Base-by-base conservation (phyloP, 2,113 vertebrate species). In the Acrocephalus kingi region DNA sequence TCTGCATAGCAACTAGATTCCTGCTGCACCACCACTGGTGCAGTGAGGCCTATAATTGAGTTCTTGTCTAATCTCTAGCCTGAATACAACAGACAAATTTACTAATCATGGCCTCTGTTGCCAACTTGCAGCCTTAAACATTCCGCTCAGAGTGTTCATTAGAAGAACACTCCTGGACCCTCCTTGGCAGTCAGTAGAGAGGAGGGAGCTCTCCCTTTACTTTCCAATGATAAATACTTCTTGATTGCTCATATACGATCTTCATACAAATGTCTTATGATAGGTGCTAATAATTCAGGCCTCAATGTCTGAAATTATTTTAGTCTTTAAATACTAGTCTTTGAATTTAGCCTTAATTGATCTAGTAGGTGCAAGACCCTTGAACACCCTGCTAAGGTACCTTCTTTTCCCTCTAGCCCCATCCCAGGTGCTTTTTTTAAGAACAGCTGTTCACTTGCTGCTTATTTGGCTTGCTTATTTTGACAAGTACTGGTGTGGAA, bases 171-270 rank as follows among this genome's bases (percentile, higher is more conserved):
- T 86, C 31, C 73, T 81, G 39, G 37, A 69, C 31, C 18, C 48
- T 87, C 41, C 30, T 61, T 0, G 0, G 49, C 35, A 31, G 25
- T 31, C 1, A 5, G 2, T 30, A 49, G 56, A 51, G 12, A 63
- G 19, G 31, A 91, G 21, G 39, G 11, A 80, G 22, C 43, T 71
- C 15, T 94, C 37, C 48, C 23, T 59, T 79, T 61, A 9, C 45
- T 51, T 81, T 85, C 25, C 51, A 49, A 3, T 24, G 19, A 52
- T 16, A 27, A 66, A 3, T 24, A 27, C 10, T 78, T 84, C 45
- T 72, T 46, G 48, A 35, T 46, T 64, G 18, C 41, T 89, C 9
- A 43, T 35, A 31, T 33, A 31, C 46, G 43, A 21, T 62, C n/a
- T 78, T 78, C 15, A 33, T 49, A 19, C 13, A 71, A 49, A 35